Percentiles rank a stretch among this genome's conserved stretches.
Evolutionary conservation across 1,140 invertebrate species (phyloP).

Genomic region (Papilio helenus): DNA sequence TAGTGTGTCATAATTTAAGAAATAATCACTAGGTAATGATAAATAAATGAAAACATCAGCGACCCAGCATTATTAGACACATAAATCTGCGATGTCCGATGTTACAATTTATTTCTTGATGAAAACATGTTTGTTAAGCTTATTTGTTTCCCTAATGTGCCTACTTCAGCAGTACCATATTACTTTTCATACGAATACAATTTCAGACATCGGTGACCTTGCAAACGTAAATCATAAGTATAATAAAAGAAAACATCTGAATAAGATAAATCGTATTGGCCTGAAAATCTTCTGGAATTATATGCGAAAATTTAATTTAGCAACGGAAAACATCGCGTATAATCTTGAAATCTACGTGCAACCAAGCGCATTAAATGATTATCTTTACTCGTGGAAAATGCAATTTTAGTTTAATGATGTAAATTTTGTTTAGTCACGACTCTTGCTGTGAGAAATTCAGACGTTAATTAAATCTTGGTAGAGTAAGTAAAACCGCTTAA

Average conservation of each 20-base stretch:
- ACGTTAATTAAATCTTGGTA: constrained; percentile 54
- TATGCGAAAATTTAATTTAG: constrained; percentile 74
- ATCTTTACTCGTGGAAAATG: constrained; percentile 64
- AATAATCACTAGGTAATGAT: too few species aligned
- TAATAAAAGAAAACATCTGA: background rate
- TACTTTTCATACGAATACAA: background rate
- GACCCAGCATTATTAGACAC: background rate
- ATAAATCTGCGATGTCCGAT: background rate
- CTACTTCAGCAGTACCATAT: constrained; percentile 9
- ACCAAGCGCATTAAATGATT: constrained; percentile 74
- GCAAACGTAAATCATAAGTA: constrained; percentile 5
- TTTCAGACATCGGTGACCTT: constrained; percentile 45
- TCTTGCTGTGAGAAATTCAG: constrained; percentile 56
- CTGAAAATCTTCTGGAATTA: constrained; percentile 66
- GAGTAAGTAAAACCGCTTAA: constrained; percentile 30
- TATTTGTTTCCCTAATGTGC: constrained; percentile 6
- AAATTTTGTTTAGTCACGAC: constrained; percentile 64
- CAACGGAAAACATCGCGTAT: constrained; percentile 64
- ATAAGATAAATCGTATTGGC: constrained; percentile 35
- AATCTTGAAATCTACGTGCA: constrained; percentile 75
- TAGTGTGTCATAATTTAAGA: too few species aligned
- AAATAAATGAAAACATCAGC: too few species aligned
- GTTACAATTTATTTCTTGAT: background rate
- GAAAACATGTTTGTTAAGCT: constrained; percentile 5
- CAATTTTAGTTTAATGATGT: constrained; percentile 66